Evolutionary conservation across 2,797 vertebrate genomes (phyloP), one percentile per base, ranked within the genome.

Genomic region (Hephaestus fuliginosus): DNA sequence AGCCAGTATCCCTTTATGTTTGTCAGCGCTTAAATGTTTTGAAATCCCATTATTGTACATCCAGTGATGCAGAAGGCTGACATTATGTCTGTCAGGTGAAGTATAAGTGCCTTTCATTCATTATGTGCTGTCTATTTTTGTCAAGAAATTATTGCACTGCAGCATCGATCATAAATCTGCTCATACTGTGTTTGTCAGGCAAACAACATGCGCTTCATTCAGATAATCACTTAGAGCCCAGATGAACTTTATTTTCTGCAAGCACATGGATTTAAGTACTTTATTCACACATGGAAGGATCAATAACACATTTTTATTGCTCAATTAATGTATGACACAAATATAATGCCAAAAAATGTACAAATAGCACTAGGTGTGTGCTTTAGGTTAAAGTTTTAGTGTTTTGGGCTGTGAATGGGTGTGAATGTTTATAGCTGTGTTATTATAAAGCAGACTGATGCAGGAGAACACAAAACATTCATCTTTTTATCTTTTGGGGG

Each of bases 381-480:
- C 5, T 33, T 33, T 33, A 33, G 30, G 30, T 33, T 33, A 33
- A 33, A 3, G 5, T 33, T 33, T 33, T 33, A 33, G 30, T 33
- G 36, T 46, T 44, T 30, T 8, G 12, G 15, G 14, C 13, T 22
- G 2, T 39, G 2, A 28, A 18, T 14, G 18, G n/a, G 60, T 70
- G 20, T 73, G 49, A 68, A 41, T 66, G 46, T 30, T 63, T 55
- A 65, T 5, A 64, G 7, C 12, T 53, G 52, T 20, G 25, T 39
- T 39, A 8, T 68, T 55, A 33, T 30, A 44, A 72, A 68, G 13
- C 39, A 28, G 28, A 30, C 22, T 28, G 28, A 43, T 52, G 7
- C 61, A 56, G 41, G 51, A 53, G n/a, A 64, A 25, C 1, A 56
- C 14, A 2, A 4, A 14, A 7, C n/a, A 1, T 25, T 44, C 2